Evolutionary conservation across 2,113 vertebrate species (phyloP).

Genomic region (Symphodus melops): DNA sequence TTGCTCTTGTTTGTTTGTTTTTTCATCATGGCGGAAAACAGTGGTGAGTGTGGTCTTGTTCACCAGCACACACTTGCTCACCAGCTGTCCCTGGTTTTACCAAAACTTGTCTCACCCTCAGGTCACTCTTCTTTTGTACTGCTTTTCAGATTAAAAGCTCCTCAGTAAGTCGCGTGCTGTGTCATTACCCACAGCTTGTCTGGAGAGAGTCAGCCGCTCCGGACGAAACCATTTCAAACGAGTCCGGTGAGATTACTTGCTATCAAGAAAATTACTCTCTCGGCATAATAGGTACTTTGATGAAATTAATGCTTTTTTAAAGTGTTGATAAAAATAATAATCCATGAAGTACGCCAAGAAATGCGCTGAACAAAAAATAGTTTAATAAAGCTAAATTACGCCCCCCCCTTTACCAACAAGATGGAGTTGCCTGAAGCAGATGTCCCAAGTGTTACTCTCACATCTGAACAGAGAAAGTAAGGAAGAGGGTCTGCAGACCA

Average conservation of each 20-base stretch:
- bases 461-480: slow-evolving; percentile 63
- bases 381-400: rapidly evolving
- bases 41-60: slow-evolving; percentile 16
- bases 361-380: rapidly evolving
- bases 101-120: slow-evolving; percentile 32
- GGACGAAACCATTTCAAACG: slow-evolving; percentile 49
- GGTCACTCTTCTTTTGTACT: slow-evolving; percentile 26
- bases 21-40: slow-evolving; percentile 14
- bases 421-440: slow-evolving; percentile 61
- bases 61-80: slow-evolving; percentile 25
- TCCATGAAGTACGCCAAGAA: rapidly evolving
- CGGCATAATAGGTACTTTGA: rapidly evolving
- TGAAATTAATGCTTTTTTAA: rapidly evolving
- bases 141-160: slow-evolving; percentile 39
- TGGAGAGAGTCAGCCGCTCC: slow-evolving; percentile 36
- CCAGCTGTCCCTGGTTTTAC: slow-evolving; percentile 76
- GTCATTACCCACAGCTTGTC: slow-evolving; percentile 68
- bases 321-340: rapidly evolving
- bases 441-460: slow-evolving; percentile 50
- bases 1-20: background rate
- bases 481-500: background rate
- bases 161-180: slow-evolving; percentile 51
- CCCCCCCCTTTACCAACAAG: background rate
- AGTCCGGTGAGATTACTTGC: rapidly evolving
- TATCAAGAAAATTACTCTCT: too few relatives aligned